These are phyloP conservation scores for Scolopax mira DNA, from an alignment of 2,113 vertebrate species.

Conservation along the genomic window DNA sequence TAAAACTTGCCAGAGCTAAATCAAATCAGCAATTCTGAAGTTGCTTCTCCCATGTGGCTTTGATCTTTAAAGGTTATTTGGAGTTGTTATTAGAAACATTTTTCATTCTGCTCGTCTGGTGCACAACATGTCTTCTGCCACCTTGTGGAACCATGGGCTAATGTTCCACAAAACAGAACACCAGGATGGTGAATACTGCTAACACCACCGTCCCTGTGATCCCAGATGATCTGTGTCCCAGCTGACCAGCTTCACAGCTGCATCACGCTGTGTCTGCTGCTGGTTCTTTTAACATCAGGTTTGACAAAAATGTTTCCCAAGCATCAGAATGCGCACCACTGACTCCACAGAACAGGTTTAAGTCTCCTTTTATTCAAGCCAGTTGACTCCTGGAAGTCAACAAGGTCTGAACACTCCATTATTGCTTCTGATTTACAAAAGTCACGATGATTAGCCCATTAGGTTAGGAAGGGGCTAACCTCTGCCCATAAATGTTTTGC, in stretches of 20 bases:
- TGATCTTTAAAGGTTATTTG: conserved; percentile 74
- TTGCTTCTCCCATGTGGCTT: conserved; percentile 21
- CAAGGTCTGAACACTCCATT: background rate
- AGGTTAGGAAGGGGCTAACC: background rate
- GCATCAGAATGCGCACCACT: background rate
- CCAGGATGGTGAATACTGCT: fast-evolving
- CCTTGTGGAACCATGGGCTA: conserved; percentile 21
- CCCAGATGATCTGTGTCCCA: background rate
- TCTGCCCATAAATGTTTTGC: background rate
- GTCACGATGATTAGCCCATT: fast-evolving
- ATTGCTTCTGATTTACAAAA: background rate
- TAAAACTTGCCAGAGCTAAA: conserved; percentile 60
- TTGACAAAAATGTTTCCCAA: background rate
- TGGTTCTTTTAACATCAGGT: background rate
- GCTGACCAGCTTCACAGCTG: background rate
- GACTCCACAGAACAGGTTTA: background rate
- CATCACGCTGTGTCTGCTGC: background rate
- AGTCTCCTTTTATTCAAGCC: background rate
- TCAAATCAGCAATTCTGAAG: conserved; percentile 50
- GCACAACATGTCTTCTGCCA: conserved; percentile 50
- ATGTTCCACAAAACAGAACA: background rate
- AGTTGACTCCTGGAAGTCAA: background rate
- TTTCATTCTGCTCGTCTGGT: conserved; percentile 44
- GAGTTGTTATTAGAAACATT: conserved; percentile 69
- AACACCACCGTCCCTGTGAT: background rate